These are phyloP conservation scores for Plotosus lineatus DNA, from an alignment of 2,113 vertebrate species.

Conservation along the genomic window DNA sequence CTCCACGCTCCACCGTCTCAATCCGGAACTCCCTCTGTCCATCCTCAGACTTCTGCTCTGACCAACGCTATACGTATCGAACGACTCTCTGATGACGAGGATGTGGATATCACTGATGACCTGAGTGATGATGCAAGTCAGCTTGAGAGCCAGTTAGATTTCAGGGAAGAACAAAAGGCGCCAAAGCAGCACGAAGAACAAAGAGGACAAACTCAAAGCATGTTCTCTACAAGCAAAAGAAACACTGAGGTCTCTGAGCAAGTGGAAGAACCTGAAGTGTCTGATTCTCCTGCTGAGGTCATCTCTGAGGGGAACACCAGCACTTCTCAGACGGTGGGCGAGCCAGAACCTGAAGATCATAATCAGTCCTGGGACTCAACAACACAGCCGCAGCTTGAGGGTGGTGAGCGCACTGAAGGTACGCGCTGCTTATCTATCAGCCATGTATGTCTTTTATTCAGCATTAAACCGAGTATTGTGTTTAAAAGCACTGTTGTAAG, in stretches of 20 bases:
- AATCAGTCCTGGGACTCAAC: background rate
- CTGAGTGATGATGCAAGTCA: constrained; percentile 54
- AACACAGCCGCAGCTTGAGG: background rate
- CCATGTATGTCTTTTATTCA: background rate
- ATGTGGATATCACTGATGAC: constrained; percentile 94
- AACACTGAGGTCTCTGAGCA: background rate
- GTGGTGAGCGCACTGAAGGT: constrained; percentile 39
- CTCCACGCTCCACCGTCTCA: constrained; percentile 37
- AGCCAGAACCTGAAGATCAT: constrained; percentile 31
- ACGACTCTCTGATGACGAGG: constrained; percentile 89
- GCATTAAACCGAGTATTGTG: background rate
- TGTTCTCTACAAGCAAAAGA: background rate
- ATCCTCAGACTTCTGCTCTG: constrained; percentile 63
- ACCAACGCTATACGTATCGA: constrained; percentile 88
- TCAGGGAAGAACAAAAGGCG: background rate
- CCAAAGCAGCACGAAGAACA: constrained; percentile 18
- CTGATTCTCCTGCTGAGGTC: background rate
- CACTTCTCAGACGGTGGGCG: background rate
- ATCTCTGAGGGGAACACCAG: background rate
- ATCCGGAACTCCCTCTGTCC: constrained; percentile 11
- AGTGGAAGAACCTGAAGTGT: background rate
- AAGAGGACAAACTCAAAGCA: background rate
- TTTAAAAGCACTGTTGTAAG: background rate
- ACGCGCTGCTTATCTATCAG: background rate
- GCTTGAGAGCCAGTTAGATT: constrained; percentile 21